Evolutionary conservation across 2,888 invertebrate genomes (phyloP).

Genomic region (Marronus borbonicus): DNA sequence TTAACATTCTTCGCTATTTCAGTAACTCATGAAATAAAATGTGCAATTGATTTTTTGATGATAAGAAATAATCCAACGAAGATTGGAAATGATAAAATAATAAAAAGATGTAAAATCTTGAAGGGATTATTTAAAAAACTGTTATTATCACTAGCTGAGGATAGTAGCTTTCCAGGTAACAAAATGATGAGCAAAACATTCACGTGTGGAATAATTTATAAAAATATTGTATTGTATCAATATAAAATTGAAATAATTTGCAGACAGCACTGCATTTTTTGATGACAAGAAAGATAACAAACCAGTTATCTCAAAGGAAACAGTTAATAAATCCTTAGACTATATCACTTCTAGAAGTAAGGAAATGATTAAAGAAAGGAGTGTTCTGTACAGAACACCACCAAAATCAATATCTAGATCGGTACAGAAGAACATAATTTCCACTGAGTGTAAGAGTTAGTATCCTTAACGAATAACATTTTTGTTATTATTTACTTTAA

Average conservation of each 20-base stretch:
- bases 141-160: slow-evolving; percentile 58
- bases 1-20: slow-evolving; percentile 53
- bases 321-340: slow-evolving; percentile 45
- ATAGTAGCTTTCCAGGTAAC: slow-evolving; percentile 48
- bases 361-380: slow-evolving; percentile 64
- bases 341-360: slow-evolving; percentile 62
- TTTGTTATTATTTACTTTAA: not conserved
- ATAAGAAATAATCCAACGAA: slow-evolving; percentile 54
- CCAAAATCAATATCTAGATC: slow-evolving; percentile 50
- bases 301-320: not conserved
- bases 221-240: too few relatives aligned
- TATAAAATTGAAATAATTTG: slow-evolving; percentile 7
- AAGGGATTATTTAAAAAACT: slow-evolving; percentile 59
- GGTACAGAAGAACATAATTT: not conserved
- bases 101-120: slow-evolving; percentile 64
- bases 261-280: slow-evolving; percentile 16
- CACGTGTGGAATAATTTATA: too few relatives aligned
- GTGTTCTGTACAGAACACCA: slow-evolving; percentile 63
- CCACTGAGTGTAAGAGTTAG: slow-evolving; percentile 7
- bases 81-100: slow-evolving; percentile 56
- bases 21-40: slow-evolving; percentile 62
- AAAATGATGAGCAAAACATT: not conserved
- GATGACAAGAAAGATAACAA: slow-evolving; percentile 11
- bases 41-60: slow-evolving; percentile 57
- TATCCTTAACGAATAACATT: not conserved